Evolutionary conservation across 2,888 invertebrate species (phyloP).

Genomic region (Heliconius cydno): DNA sequence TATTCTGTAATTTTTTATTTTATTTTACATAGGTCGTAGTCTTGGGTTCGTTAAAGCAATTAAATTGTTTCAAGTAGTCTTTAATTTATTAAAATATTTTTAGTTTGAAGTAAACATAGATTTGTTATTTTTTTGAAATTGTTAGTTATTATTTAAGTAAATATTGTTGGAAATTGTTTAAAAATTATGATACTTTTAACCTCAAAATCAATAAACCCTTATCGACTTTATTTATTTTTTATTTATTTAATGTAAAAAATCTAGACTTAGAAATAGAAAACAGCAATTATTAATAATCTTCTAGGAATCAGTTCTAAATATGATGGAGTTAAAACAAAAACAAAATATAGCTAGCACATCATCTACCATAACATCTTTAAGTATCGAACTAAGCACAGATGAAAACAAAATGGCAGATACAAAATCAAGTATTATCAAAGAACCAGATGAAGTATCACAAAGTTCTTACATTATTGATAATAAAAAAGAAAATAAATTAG

Average conservation of each 20-base stretch:
- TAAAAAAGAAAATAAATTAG: neutral
- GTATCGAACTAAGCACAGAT: neutral
- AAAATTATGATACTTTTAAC: neutral
- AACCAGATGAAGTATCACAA: constrained; percentile 5
- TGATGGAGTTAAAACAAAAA: constrained; percentile 18
- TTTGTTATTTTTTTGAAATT: neutral
- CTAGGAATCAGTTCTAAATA: constrained; percentile 1
- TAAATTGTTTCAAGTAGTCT: neutral
- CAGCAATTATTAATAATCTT: neutral
- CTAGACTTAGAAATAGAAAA: neutral
- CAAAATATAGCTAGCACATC: neutral
- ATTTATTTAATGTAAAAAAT: neutral
- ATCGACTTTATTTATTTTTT: neutral
- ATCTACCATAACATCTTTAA: neutral
- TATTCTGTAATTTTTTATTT: constrained; percentile 12
- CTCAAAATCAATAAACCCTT: neutral
- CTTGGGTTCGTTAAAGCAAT: neutral
- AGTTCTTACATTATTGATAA: neutral
- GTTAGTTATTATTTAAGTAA: neutral
- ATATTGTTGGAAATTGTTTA: neutral
- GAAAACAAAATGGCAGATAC: neutral
- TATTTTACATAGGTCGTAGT: neutral
- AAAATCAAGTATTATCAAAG: neutral
- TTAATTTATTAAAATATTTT: neutral
- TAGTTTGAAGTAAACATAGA: neutral